Evolutionary conservation across 1,140 invertebrate genomes (phyloP), one percentile per base, ranked within the genome.

Genomic region (Aphelenchoides fujianensis): DNA sequence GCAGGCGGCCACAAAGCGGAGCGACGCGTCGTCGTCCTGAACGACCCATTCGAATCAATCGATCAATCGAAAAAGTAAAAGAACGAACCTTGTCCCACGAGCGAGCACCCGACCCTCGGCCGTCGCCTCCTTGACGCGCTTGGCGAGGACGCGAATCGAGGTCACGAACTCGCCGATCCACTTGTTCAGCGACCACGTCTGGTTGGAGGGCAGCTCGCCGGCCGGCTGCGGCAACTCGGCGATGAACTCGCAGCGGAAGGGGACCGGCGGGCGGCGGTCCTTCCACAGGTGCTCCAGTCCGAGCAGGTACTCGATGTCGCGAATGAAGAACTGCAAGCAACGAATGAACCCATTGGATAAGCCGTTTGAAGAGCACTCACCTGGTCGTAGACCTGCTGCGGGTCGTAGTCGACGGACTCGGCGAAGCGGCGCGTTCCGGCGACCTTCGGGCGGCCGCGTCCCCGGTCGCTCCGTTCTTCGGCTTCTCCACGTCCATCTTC

Each of bases 1-100:
- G 85, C 93, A 94, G 1, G 93, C 90, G 0, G 94, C 91, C 1
- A 98, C 95, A 88, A 99, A 98, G 85, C 98, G 91, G 92, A 99
- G 93, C 0, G 92, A 90, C 71, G 89, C 86, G 72, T 91, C 90
- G 85, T 98, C 94, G 87, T 99, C 96, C 86, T 88, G 12, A 74
- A 34, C 16, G 31, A 66, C 7, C 37, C 16, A 66, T 23, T 34
- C 36, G 23, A 66, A 19, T 36, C 1, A 66, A 66, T 48, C 12
- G 1, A 48, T 61, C n/a, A 66, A n/a, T 71, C 34, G n/a, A n/a
- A n/a, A n/a, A n/a, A n/a, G n/a, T n/a, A n/a, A n/a, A n/a, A n/a
- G n/a, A n/a, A n/a, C n/a, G n/a, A n/a, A 69, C 61, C 35, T 78
- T 78, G 48, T 78, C 76, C 77, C 77, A 78, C 35, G 48, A 7